A percentile compares a stretch with the other conserved stretches of the same genome.
Evolutionary conservation across 2,113 vertebrate genomes (phyloP).

Genomic region (Scortum barcoo): DNA sequence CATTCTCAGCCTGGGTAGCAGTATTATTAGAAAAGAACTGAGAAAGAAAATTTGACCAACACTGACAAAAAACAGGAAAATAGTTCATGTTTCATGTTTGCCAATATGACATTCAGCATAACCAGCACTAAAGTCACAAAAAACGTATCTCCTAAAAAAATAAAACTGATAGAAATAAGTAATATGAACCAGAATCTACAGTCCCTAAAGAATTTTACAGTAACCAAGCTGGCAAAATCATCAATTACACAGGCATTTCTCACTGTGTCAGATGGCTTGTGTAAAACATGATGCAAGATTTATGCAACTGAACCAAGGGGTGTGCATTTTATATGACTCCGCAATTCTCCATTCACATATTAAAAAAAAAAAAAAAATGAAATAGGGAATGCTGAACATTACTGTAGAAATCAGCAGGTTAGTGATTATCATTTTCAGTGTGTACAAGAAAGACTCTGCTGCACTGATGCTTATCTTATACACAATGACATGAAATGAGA

Average conservation of each 20-base stretch:
- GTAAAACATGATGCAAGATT: not conserved
- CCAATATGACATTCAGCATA: not conserved
- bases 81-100: too few relatives aligned
- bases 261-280: not conserved
- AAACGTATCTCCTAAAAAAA: not conserved
- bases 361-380: not conserved
- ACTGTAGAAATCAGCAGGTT: too few relatives aligned
- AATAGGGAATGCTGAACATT: not conserved
- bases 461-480: slow-evolving; percentile 3
- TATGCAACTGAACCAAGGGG: not conserved
- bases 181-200: not conserved
- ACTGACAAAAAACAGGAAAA: too few relatives aligned
- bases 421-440: not conserved
- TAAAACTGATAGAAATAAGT: not conserved
- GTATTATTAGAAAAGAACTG: not conserved
- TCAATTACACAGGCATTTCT: not conserved
- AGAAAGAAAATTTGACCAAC: too few relatives aligned
- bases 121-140: not conserved
- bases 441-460: not conserved
- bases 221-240: not conserved
- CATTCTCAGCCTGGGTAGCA: not conserved
- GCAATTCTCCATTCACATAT: not conserved
- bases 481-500: not conserved
- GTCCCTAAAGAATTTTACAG: too few relatives aligned
- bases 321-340: not conserved